These are phyloP conservation scores for Baronia brevicornis DNA, from an alignment of 2,888 invertebrate genomes.

Conservation along the genomic window DNA sequence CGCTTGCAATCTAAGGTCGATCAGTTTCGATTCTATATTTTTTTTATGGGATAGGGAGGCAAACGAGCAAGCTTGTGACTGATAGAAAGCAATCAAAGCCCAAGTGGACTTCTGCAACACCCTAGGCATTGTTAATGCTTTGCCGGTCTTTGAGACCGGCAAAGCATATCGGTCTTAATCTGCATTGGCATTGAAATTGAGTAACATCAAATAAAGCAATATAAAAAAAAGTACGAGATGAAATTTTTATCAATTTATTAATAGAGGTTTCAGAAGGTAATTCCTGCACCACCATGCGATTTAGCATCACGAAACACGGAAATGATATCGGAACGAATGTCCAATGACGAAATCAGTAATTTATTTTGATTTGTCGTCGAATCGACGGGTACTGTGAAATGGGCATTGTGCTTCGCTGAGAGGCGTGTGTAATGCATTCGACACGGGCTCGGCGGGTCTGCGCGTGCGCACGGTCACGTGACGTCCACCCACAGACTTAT, in stretches of 20 bases:
- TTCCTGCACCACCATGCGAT: constrained; percentile 32
- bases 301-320: constrained; percentile 44
- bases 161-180: constrained; percentile 1
- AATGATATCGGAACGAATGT: constrained; percentile 69
- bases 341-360: constrained; percentile 59
- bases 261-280: no score
- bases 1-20: no score
- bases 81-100: no score
- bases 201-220: no score
- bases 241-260: no score
- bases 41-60: no score
- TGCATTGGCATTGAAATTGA: no score
- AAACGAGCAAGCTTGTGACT: no score
- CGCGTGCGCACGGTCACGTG: constrained; percentile 44
- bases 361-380: constrained; percentile 54
- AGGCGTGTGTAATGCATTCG: constrained; percentile 56
- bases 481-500: constrained; percentile 21
- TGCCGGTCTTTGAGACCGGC: neutral
- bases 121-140: no score
- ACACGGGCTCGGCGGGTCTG: constrained; percentile 34
- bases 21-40: no score
- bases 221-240: no score
- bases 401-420: constrained; percentile 51
- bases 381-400: constrained; percentile 48
- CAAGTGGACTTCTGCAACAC: no score